Evolutionary conservation across 1,140 invertebrate species (phyloP), one percentile per base, ranked within the genome.

Genomic region (Brachionus asplanchnoidis): DNA sequence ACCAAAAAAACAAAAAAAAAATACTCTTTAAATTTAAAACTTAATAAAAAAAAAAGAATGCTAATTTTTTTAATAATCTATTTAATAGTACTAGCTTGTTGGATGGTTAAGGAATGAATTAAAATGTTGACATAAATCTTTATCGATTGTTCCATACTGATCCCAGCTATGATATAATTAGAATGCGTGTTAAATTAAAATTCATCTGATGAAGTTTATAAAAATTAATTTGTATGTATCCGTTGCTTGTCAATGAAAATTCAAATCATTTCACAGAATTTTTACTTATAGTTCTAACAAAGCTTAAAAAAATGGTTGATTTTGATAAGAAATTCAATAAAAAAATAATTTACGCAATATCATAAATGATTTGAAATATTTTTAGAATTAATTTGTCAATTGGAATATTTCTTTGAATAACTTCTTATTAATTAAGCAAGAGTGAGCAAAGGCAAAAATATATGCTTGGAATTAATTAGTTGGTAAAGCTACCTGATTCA

Each of bases 151-250:
- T 60, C n/a, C 53, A 60, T 60, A 60, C 7, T 60, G 53, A 60
- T 60, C 8, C n/a, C 53, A 9, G 53, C 53, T 23, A 60, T 60
- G 17, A 60, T 20, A 60, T 60, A 60, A 60, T 60, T 60, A 20
- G 53, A 60, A 60, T 60, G 53, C 53, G 53, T 60, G 53, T 60
- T 60, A 60, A 60, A 60, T 60, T 60, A 60, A 60, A 60, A 60
- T 60, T 60, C 53, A 60, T 60, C 53, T 60, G 53, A 60, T n/a
- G 53, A 60, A 60, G 53, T 60, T 60, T 60, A 60, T 60, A 20
- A 60, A 60, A 60, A 60, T 60, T 60, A 60, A 60, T 60, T 60
- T 60, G 5, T 60, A 3, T 60, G 17, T 60, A 60, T 60, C 53
- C 53, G 53, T 60, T 60, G 9, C 53, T 60, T 60, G 53, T 60